These are phyloP conservation scores for Gobius niger DNA, from an alignment of 2,113 vertebrate genomes.

Conservation along the genomic window DNA sequence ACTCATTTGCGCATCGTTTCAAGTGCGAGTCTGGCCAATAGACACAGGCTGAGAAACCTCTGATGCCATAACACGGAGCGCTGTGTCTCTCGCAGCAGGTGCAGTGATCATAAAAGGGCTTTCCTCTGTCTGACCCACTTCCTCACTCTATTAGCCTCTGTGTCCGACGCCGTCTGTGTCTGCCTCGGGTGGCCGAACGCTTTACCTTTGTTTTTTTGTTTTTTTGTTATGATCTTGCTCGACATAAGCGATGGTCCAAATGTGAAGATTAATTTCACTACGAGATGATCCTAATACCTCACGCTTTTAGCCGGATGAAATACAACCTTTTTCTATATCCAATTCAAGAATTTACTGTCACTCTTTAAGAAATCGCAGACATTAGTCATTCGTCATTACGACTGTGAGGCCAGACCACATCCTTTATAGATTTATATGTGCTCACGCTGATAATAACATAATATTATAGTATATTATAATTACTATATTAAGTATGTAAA, in stretches of 20 bases:
- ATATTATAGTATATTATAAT: constrained; percentile 65
- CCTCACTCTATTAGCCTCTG: constrained; percentile 51
- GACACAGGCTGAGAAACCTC: constrained; percentile 50
- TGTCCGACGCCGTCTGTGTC: constrained; percentile 51
- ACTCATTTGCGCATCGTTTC: constrained; percentile 34
- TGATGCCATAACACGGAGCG: constrained; percentile 54
- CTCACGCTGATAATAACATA: constrained; percentile 54
- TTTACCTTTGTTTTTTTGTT: constrained; percentile 36
- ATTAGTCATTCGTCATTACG: constrained; percentile 46
- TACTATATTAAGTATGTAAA: constrained; percentile 71
- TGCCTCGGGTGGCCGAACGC: constrained; percentile 49
- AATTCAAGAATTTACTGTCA: constrained; percentile 24
- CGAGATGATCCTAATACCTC: constrained; percentile 58
- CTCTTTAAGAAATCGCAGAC: constrained; percentile 30
- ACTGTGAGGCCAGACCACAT: constrained; percentile 49
- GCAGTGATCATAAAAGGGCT: constrained; percentile 72
- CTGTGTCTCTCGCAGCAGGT: constrained; percentile 57
- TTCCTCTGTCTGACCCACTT: constrained; percentile 65
- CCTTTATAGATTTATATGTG: constrained; percentile 65
- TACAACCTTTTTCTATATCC: constrained; percentile 23
- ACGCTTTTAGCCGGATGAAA: constrained; percentile 29
- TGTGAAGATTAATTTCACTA: constrained; percentile 19
- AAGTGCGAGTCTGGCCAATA: constrained; percentile 41
- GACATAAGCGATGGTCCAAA: constrained; percentile 36
- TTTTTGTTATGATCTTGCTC: constrained; percentile 58